phyloP scores from a whole-genome alignment of 2,888 invertebrate species.

The Andrena camellia region DNA sequence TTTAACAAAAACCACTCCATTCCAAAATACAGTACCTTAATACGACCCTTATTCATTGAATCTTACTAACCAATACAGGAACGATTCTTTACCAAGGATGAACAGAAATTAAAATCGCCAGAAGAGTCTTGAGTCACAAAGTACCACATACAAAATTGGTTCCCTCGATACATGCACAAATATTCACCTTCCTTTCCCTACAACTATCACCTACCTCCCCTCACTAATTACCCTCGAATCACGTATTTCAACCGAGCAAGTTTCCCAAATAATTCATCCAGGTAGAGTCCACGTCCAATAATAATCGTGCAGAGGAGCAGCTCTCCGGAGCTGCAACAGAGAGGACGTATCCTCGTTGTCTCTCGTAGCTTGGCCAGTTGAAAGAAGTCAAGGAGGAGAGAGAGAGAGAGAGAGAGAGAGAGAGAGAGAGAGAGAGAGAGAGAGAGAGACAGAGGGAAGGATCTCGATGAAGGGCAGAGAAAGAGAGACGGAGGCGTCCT shows the following conservation, averaged over 20 bases:
- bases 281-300: constrained; percentile 7
- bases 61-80: too few relatives aligned
- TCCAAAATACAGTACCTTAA: too few relatives aligned
- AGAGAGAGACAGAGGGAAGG: constrained; percentile 3
- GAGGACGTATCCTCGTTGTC: constrained; percentile 37
- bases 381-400: constrained; percentile 20
- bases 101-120: too few relatives aligned
- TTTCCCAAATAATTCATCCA: constrained; percentile 30
- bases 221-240: constrained; percentile 33
- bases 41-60: too few relatives aligned
- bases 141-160: background rate
- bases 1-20: too few relatives aligned
- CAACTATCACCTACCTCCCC: background rate
- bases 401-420: background rate
- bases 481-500: constrained; percentile 73
- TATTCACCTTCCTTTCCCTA: background rate
- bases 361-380: constrained; percentile 54
- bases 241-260: constrained; percentile 16
- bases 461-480: background rate
- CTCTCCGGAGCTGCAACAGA: constrained; percentile 8
- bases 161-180: background rate
- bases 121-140: too few relatives aligned
- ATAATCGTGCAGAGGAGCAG: constrained; percentile 12
- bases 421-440: constrained; percentile 4
- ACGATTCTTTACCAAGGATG: too few relatives aligned